Evolutionary conservation across 2,113 vertebrate species (phyloP), one percentile per base, ranked within the genome.

Genomic region (Mirza zaza): DNA sequence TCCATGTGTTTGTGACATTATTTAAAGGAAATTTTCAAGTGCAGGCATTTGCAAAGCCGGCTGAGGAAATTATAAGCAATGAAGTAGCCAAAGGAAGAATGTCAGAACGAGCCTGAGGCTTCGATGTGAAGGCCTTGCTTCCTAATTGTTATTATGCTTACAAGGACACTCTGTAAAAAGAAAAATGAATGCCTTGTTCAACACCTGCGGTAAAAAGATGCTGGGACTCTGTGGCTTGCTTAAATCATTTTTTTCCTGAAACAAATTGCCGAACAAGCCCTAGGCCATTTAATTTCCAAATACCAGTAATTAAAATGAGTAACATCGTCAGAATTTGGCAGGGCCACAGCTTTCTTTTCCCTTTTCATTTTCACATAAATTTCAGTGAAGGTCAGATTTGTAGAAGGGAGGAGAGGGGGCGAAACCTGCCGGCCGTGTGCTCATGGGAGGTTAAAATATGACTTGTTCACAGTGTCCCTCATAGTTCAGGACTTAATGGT

Each of bases 241-340:
- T 99, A 98, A 99, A 99, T 99, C 98, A 98, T 98, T 98, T 97
- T 98, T 77, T 87, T 90, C 97, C 90, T 97, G 97, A 97, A 98
- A 98, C 97, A 98, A 98, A 97, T 97, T 98, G 97, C 94, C 6
- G 13, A 98, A 98, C 96, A 97, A 98, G 98, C 98, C 97, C 97
- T 98, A 98, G 98, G 98, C 95, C 95, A 97, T 98, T 98, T 99
- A 98, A 98, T 98, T 98, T 98, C 98, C 98, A 98, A 98, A 98
- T 98, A 98, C 95, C 87, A 96, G 98, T 99, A 99, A 99, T 99
- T 99, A 99, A 98, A 99, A 98, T 98, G 97, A 99, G 98, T 98
- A 98, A 98, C 98, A 98, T 98, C 98, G 85, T 98, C 98, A 98
- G 98, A 95, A 96, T 97, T 97, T 98, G 98, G 97, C 98, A 98